Base-by-base conservation (phyloP, 35 echinoderm and acorn worm species). In the Stichopus chloronotus region DNA sequence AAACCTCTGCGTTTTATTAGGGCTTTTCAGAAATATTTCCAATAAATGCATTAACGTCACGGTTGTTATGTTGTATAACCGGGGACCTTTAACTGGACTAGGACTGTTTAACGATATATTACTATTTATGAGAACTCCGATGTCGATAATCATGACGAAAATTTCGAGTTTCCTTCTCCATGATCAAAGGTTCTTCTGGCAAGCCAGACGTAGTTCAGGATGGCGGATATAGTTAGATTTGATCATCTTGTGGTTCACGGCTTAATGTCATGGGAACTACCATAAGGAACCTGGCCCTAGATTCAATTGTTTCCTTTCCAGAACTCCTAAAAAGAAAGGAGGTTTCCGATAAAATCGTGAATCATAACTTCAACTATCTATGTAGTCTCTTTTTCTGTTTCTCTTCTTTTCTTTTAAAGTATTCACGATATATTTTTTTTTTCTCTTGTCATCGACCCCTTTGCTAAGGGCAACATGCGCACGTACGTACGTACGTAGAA, bases 311-410 rank as follows among this genome's bases (percentile, higher is more conserved):
- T 85, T 85, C 82, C 82, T 58, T 85, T 85, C 21, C 8, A 85
- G 52, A 30, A 58, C 52, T 58, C 58, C 52, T 17, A n/a, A 56
- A 17, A 85, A 58, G 58, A 56, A 85, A 85, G 17, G 55, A 56
- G 82, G 82, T 85, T 85, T 85, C 82, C 82, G 82, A 85, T 85
- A 85, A 85, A 85, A 58, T 85, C 55, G 58, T 85, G 82, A 85
- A 85, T 85, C 82, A 85, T 72, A 61, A 43, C 30, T 43, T 43
- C 30, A 43, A 43, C 30, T 43, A 43, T 43, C 30, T 43, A 3
- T 43, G 30, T 43, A 43, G 30, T 43, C 30, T 43, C 30, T 43
- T 43, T 43, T 43, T 43, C 30, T 43, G 3, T 43, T 43, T 43
- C 30, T 61, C 8, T 10, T 61, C 59, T 61, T 61, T 61, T 10